Evolutionary conservation across 2,113 vertebrate genomes (phyloP).

Genomic region (Daphoenositta chrysoptera): DNA sequence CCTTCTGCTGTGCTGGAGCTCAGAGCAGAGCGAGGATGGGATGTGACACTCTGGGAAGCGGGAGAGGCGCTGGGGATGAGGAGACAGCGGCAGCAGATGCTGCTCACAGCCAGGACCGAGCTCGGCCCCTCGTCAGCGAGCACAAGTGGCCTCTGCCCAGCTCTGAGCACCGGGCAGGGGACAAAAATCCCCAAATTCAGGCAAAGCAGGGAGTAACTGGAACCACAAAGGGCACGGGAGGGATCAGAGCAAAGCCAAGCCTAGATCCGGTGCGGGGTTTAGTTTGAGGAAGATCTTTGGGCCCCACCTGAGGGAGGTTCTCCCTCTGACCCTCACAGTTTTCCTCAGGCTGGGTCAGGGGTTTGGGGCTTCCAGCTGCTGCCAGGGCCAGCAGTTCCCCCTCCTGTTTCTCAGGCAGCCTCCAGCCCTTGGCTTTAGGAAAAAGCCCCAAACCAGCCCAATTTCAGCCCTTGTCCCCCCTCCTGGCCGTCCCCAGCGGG

Average conservation of each 20-base stretch:
- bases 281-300: not conserved
- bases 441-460: not conserved
- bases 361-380: not conserved
- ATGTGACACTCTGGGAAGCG: not conserved
- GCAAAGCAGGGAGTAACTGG: accelerated
- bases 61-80: not conserved
- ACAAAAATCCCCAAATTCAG: not conserved
- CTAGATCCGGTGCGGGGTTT: accelerated
- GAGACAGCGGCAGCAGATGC: not conserved
- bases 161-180: not conserved
- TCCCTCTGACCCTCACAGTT: not conserved
- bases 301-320: not conserved
- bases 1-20: not conserved
- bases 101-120: not conserved
- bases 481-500: accelerated
- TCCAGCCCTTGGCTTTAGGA: not conserved
- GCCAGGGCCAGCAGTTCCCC: not conserved
- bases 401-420: not conserved
- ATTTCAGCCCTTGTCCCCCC: not conserved
- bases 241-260: accelerated
- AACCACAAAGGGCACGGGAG: not conserved
- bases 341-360: not conserved
- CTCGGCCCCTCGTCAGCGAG: not conserved
- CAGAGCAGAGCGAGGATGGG: not conserved
- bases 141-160: not conserved